Evolutionary conservation across 2,113 vertebrate species (phyloP), one percentile per base, ranked within the genome.

Genomic region (Nibea albiflora): DNA sequence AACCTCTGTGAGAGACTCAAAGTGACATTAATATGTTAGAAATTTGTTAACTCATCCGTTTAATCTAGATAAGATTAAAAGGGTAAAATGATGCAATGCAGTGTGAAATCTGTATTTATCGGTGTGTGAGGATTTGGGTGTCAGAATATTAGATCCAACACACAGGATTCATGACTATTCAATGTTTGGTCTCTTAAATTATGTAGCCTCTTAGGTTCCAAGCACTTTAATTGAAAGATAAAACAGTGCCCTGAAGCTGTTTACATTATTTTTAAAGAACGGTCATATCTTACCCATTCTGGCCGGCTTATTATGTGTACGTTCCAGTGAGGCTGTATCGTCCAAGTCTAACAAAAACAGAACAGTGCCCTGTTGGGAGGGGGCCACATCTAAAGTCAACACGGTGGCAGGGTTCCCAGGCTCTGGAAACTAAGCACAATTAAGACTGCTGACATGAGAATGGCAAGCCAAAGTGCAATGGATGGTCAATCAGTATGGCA

Each of bases 341-440:
- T 85, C 76, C 46, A 49, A 5, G 76, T 78, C 84, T 84, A 84
- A 81, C 17, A 61, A 93, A 87, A 92, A 92, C 91, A 92, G 73
- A 81, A 81, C 83, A 28, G 28, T 86, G 60, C 80, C 76, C 67
- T 70, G 63, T 76, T 88, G 80, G 87, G 86, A 91, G 79, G 78
- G 72, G 81, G 74, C 76, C 85, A 84, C 82, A 84, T 90, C 86
- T 89, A 85, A 91, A 92, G 89, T 92, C 90, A 94, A 94, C 90
- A 94, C 66, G 70, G 79, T 84, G 82, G 74, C 82, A 73, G 79
- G 10, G 70, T 92, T 93, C 90, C 92, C 91, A 92, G 89, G 89
- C 88, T 85, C 68, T 71, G 85, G 72, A 85, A 89, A 75, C 64
- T 28, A 68, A 84, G 80, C 73, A 71, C 76, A 81, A 81, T 90